Evolutionary conservation across 2,113 vertebrate species (phyloP).

Genomic region (Dolichotis patagonum): DNA sequence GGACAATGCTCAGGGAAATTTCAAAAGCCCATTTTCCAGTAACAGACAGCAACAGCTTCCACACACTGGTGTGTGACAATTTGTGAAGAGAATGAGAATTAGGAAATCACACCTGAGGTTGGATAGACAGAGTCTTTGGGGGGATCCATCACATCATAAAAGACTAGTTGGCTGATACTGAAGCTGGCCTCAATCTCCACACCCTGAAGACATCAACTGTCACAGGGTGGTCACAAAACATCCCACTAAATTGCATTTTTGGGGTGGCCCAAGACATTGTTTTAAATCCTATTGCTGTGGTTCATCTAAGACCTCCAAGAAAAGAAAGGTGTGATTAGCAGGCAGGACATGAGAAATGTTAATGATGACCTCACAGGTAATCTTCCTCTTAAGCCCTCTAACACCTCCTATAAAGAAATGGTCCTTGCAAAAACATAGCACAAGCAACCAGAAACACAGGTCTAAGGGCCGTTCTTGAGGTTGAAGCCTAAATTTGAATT

Average conservation of each 20-base stretch:
- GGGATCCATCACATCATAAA: background rate
- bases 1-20: too few relatives aligned
- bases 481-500: background rate
- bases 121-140: background rate
- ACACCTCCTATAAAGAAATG: too few relatives aligned
- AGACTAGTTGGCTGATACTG: background rate
- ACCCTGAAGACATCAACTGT: rapidly evolving
- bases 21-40: background rate
- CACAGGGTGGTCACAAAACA: too few relatives aligned
- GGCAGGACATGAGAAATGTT: background rate
- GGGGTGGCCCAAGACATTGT: background rate
- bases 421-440: background rate
- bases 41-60: background rate
- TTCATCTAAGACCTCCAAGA: background rate
- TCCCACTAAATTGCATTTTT: too few relatives aligned
- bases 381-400: too few relatives aligned
- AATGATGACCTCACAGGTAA: background rate
- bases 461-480: background rate
- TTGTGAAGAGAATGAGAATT: too few relatives aligned
- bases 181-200: background rate
- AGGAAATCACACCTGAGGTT: background rate
- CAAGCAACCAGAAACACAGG: background rate
- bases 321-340: background rate
- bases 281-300: background rate
- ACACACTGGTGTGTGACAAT: too few relatives aligned